Evolutionary conservation across 2,797 vertebrate genomes (phyloP), one percentile per base, ranked within the genome.

Genomic region (Pseudopleuronectes americanus): DNA sequence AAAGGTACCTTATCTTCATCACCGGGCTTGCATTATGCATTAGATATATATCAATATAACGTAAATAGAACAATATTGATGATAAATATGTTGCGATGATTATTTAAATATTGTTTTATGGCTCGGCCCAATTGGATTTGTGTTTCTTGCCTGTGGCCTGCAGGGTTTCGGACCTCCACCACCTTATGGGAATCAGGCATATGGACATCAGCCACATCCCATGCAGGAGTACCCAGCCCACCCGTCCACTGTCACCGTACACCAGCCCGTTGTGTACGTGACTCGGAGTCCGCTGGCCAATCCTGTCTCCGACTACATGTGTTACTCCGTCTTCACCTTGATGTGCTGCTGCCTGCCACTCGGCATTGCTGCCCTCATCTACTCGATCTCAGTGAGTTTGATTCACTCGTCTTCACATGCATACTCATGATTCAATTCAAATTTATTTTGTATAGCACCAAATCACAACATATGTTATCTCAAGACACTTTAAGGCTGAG

Each of bases 311-410:
- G 94, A 95, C 81, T 93, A 94, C 87, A 1, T 95, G 90, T 23
- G 79, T 23, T 95, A 93, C 76, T 95, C 94, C 75, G 89, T 95
- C 81, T 93, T 94, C 80, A 94, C 91, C 76, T 9, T 94, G 88
- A 8, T 96, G 56, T 95, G 92, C 78, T 96, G 95, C 83, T 95
- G 90, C 74, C 52, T 95, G 43, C 94, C 95, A 0, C 62, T 95
- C 1, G 94, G 95, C 31, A 74, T 95, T 4, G 92, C 82, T 4
- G 95, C 94, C 22, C 89, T 95, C 49, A 59, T 95, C 74, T 93
- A 81, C 83, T 95, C 95, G 47, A 87, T 94, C 60, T 81, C 49
- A 1, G 95, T 96, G 76, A 95, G 95, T 93, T 49, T 28, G 12
- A 57, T 4, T 59, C 31, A 13, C 21, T 36, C 10, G 4, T 14